phyloP scores from a whole-genome alignment of 2,113 vertebrate species.

The Vicugna pacos region DNA sequence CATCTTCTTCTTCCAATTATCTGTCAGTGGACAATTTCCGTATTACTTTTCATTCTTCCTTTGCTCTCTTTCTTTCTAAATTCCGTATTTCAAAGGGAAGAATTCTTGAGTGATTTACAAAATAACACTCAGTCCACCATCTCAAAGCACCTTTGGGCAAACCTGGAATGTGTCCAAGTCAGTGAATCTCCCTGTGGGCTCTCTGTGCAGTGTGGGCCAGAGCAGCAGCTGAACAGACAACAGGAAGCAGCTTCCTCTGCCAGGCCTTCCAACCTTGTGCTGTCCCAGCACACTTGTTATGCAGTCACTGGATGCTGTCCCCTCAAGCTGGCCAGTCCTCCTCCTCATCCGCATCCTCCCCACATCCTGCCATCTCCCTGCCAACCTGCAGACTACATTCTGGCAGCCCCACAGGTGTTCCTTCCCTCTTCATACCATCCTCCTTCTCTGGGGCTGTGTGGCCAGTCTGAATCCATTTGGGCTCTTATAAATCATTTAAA shows the following conservation, averaged over 20 bases:
- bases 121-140: not conserved
- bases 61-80: not conserved
- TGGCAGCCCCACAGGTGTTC: not conserved
- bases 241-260: not conserved
- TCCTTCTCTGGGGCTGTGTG: not conserved
- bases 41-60: not conserved
- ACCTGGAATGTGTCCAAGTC: not conserved
- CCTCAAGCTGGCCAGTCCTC: not conserved
- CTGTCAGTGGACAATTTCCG: no score
- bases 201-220: not conserved
- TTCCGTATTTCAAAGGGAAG: slow-evolving; percentile 29
- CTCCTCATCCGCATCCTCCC: not conserved
- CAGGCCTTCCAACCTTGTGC: not conserved
- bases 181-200: not conserved
- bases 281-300: not conserved
- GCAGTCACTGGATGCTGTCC: not conserved
- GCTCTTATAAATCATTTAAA: not conserved
- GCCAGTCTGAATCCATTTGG: not conserved
- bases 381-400: not conserved
- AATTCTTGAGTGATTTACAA: not conserved
- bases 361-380: not conserved
- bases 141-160: not conserved
- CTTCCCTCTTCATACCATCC: not conserved
- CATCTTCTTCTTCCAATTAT: no score
- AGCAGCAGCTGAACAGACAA: not conserved